phyloP scores from a whole-genome alignment of 2,797 vertebrate genomes.

The Danio kyathit region DNA sequence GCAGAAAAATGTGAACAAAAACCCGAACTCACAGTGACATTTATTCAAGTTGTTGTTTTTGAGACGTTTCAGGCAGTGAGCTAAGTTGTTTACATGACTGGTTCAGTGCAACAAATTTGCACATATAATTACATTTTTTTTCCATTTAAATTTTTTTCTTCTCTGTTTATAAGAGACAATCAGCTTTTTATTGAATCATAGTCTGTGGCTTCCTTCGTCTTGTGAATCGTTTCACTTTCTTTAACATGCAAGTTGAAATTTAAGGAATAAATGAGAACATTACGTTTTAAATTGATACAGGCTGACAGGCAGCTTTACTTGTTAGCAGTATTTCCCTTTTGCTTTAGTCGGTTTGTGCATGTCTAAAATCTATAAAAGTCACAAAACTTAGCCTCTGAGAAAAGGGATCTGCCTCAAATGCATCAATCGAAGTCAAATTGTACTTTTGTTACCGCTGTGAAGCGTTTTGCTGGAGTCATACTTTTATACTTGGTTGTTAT shows the following conservation, averaged over 20 bases:
- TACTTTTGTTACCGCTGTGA: no score
- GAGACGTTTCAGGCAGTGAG: slow-evolving; percentile 23
- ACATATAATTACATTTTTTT: slow-evolving; percentile 41
- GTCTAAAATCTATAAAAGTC: no score
- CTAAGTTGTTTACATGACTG: slow-evolving; percentile 40
- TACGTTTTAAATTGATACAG: slow-evolving; percentile 1
- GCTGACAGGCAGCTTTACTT: not conserved
- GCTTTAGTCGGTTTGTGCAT: no score
- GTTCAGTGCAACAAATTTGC: slow-evolving; percentile 10
- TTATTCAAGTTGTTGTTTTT: slow-evolving; percentile 34
- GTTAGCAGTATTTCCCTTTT: not conserved
- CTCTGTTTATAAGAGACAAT: slow-evolving; percentile 12
- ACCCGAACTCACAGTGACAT: slow-evolving; percentile 9
- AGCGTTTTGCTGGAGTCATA: no score
- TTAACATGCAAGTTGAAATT: not conserved
- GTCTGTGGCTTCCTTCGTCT: not conserved
- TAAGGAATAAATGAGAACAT: not conserved
- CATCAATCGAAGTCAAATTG: no score
- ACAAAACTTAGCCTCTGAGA: no score
- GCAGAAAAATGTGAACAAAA: not conserved
- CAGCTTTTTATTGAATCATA: not conserved
- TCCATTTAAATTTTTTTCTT: slow-evolving; percentile 30
- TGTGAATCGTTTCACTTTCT: slow-evolving; percentile 8
- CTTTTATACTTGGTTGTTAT: no score
- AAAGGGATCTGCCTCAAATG: no score